These are phyloP conservation scores for Scaptomyza reducta DNA, from an alignment of 2,888 invertebrate species.

Conservation along the genomic window DNA sequence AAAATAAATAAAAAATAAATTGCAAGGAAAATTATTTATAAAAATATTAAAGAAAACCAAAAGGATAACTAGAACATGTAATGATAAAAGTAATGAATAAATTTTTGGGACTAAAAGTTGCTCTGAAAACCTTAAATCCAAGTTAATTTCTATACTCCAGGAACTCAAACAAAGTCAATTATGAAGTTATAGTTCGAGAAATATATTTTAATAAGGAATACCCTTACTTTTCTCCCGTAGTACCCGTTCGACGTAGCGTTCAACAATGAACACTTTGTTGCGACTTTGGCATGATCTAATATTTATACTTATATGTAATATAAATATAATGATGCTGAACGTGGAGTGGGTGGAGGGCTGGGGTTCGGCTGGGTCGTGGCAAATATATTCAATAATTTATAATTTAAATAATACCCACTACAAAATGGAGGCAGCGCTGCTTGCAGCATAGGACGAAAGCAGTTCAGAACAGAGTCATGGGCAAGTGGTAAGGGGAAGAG, in stretches of 20 bases:
- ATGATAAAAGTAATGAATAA: too few species aligned
- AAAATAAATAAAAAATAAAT: too few species aligned
- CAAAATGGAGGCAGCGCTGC: slow-evolving; percentile 38
- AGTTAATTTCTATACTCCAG: too few species aligned
- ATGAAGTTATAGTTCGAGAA: too few species aligned
- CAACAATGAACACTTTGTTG: slow-evolving; percentile 59
- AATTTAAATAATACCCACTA: slow-evolving; percentile 80
- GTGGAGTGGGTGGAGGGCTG: neutral
- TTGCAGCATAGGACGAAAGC: slow-evolving; percentile 41
- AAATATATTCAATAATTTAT: slow-evolving; percentile 80
- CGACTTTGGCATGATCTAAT: slow-evolving; percentile 72
- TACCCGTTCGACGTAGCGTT: slow-evolving; percentile 22
- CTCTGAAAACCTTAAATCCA: too few species aligned
- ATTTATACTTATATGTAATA: slow-evolving; percentile 71
- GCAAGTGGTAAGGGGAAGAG: neutral
- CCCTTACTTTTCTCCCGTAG: neutral
- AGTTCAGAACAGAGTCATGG: slow-evolving; percentile 24
- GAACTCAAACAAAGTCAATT: too few species aligned
- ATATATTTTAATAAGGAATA: neutral
- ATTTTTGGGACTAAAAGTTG: too few species aligned
- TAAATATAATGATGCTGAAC: slow-evolving; percentile 72
- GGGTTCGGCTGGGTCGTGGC: slow-evolving; percentile 40
- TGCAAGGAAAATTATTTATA: neutral
- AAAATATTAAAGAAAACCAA: too few species aligned
- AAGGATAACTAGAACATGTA: too few species aligned